Conservation (phyloP, 2,113 vertebrate species). For the Pongo abelii region DNA sequence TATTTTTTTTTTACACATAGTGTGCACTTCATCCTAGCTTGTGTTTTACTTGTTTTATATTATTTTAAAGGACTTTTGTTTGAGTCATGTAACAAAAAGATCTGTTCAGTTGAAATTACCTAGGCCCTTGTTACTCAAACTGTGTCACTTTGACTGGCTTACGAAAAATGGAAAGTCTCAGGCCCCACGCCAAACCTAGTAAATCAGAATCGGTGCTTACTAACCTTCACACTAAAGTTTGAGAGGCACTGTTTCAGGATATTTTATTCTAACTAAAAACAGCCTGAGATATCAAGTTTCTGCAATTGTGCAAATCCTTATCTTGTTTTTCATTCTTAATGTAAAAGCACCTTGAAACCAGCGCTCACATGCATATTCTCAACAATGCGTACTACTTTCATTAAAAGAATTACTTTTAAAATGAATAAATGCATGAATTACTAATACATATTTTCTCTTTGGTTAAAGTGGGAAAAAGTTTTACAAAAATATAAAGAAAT, state of each 20-base stretch:
- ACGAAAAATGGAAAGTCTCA: background rate
- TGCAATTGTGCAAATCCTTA: background rate
- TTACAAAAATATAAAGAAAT: background rate
- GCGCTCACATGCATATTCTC: background rate
- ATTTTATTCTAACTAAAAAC: background rate
- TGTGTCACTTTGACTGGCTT: background rate
- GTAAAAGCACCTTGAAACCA: background rate
- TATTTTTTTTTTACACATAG: background rate
- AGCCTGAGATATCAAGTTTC: background rate
- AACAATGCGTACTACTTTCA: background rate
- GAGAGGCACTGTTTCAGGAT: background rate
- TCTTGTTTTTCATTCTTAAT: background rate
- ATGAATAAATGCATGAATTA: background rate
- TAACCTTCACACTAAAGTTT: background rate
- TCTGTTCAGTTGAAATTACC: background rate
- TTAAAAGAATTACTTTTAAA: background rate
- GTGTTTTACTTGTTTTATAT: background rate
- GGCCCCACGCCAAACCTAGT: accelerated
- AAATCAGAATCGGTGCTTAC: background rate
- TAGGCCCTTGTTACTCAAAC: background rate
- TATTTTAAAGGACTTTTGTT: background rate
- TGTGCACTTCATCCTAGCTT: background rate
- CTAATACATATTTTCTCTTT: background rate
- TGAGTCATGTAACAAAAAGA: background rate
- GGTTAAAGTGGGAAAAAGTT: background rate